Conservation (phyloP, 2,888 invertebrate species). For the Aphrophora alni region DNA sequence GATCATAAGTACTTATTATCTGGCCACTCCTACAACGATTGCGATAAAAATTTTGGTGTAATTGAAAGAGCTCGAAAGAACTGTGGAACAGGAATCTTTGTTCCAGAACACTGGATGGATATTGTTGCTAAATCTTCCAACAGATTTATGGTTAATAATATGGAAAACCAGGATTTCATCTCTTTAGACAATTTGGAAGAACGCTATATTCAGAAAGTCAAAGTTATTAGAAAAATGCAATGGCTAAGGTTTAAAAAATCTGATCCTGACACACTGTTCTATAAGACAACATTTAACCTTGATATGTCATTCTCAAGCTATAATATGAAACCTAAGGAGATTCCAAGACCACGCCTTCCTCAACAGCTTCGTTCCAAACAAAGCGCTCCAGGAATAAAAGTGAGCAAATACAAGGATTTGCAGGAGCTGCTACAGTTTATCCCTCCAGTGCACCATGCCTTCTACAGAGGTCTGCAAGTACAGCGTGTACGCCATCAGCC, state of each 20-base stretch:
- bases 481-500: too few relatives aligned
- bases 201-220: background rate
- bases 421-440: constrained; percentile 7
- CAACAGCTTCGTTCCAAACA: background rate
- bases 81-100: background rate
- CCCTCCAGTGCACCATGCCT: constrained; percentile 10
- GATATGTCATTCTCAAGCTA: constrained; percentile 16
- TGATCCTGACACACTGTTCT: constrained; percentile 15
- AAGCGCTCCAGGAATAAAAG: background rate
- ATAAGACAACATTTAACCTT: constrained; percentile 12
- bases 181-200: background rate
- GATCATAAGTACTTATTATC: constrained; percentile 33
- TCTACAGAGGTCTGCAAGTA: background rate
- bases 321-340: constrained; percentile 7
- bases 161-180: background rate
- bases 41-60: constrained; percentile 33
- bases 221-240: background rate
- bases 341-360: background rate
- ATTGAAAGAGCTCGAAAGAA: constrained; percentile 38
- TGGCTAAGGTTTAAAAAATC: constrained; percentile 11
- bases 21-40: constrained; percentile 38
- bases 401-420: constrained; percentile 17
- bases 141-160: background rate
- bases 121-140: background rate
- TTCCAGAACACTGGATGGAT: constrained; percentile 20